Evolutionary conservation across 2,797 vertebrate genomes (phyloP).

Genomic region (Coregonus ussuriensis): DNA sequence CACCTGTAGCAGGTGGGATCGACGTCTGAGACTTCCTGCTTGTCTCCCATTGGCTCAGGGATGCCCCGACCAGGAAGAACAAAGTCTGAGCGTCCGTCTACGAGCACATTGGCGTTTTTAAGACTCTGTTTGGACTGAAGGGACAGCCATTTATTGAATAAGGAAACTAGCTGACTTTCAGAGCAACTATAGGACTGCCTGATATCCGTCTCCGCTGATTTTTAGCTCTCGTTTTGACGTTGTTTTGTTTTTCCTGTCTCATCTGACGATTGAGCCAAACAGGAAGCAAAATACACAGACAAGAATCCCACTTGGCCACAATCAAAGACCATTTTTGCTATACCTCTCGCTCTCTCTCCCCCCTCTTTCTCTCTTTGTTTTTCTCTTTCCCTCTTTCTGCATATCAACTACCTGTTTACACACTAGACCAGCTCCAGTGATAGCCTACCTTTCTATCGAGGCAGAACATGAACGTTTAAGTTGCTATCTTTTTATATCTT

Average conservation of each 20-base stretch:
- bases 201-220: neutral
- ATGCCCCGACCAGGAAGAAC: constrained; percentile 64
- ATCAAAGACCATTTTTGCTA: neutral
- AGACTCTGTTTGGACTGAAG: constrained; percentile 56
- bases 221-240: neutral
- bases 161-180: neutral
- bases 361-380: neutral
- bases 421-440: neutral
- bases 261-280: neutral
- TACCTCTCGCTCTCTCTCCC: neutral
- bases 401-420: neutral
- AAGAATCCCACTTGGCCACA: neutral
- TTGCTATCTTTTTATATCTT: neutral
- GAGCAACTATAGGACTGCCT: constrained; percentile 9
- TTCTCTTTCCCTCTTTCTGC: neutral
- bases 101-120: constrained; percentile 52
- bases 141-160: neutral
- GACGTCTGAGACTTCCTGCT: constrained; percentile 26
- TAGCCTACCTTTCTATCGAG: neutral
- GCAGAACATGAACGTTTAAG: neutral
- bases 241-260: neutral
- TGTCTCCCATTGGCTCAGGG: constrained; percentile 39
- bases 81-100: constrained; percentile 58
- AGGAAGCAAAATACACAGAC: neutral
- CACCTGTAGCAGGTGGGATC: neutral